Base-by-base conservation (phyloP, 2,888 invertebrate genomes). In the Lobophora halterata region DNA sequence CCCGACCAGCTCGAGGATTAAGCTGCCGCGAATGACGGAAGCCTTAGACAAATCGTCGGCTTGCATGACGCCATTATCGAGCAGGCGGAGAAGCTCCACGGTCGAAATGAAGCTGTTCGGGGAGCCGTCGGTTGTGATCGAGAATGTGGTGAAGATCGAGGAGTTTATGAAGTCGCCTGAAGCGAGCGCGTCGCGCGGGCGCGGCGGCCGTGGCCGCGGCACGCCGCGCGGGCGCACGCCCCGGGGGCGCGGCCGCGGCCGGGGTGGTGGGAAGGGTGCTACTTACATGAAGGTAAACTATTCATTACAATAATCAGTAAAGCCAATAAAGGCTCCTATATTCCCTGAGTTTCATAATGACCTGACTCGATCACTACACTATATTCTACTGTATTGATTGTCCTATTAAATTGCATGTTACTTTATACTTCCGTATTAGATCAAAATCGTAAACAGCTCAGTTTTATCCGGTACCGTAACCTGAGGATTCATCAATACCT, bases 21-120 rank as follows among this genome's bases (percentile, higher is more conserved):
- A 86, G 47, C 63, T 83, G 26, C 86, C 86, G n/a, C 67, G 86
- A 0, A 79, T 86, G 79, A 86, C 86, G 1, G 87, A 86, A 45
- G 85, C 83, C 1, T 61, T 86, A 2, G 83, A 86, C 46, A 81
- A 85, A 30, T 76, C 80, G 62, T 77, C 79, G 1, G 69, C 64
- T 2, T 79, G 78, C 40, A 55, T 70, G 2, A 81, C 83, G 2
- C 79, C 83, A 6, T 55, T 85, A 14, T 65, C 79, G 10, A 80
- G 79, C 44, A 65, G 81, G 19, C 63, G 74, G 13, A 61, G 72
- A 11, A 70, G 57, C 33, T 71, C 74, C 1, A 62, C 67, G 1
- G 58, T n/a, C n/a, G n/a, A 71, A 7, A 49, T 66, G 27, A 71
- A 68, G 17, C 45, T 70, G 10, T 70, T 69, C 26, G 62, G 60